Evolutionary conservation across 2,113 vertebrate genomes (phyloP).

Genomic region (Prinia subflava): DNA sequence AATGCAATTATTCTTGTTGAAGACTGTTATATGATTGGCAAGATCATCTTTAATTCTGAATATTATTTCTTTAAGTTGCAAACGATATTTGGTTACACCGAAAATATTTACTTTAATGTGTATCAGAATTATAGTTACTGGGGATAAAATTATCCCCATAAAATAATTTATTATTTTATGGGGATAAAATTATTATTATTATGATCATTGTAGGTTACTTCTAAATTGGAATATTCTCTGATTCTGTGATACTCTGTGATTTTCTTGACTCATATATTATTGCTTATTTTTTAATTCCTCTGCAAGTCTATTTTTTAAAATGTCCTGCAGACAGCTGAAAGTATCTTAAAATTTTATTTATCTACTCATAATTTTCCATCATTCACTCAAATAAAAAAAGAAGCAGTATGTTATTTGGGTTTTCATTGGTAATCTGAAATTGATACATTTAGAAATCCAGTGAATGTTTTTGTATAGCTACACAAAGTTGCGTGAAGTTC

Average conservation of each 20-base stretch:
- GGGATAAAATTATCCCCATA: not conserved
- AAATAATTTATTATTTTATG: too few species aligned
- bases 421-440: not conserved
- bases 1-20: not conserved
- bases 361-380: not conserved
- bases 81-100: not conserved
- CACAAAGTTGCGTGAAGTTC: not conserved
- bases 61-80: not conserved
- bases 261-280: not conserved
- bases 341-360: not conserved
- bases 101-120: not conserved
- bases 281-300: not conserved
- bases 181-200: too few species aligned
- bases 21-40: not conserved
- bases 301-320: not conserved
- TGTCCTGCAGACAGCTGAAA: not conserved
- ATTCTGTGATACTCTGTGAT: not conserved
- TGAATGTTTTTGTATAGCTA: not conserved
- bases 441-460: not conserved
- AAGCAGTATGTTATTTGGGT: not conserved
- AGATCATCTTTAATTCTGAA: not conserved
- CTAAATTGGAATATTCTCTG: not conserved
- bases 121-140: not conserved
- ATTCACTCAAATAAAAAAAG: not conserved
- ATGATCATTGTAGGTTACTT: not conserved